These are phyloP conservation scores for Anoplius nigerrimus DNA, from an alignment of 2,888 invertebrate genomes.

Conservation along the genomic window DNA sequence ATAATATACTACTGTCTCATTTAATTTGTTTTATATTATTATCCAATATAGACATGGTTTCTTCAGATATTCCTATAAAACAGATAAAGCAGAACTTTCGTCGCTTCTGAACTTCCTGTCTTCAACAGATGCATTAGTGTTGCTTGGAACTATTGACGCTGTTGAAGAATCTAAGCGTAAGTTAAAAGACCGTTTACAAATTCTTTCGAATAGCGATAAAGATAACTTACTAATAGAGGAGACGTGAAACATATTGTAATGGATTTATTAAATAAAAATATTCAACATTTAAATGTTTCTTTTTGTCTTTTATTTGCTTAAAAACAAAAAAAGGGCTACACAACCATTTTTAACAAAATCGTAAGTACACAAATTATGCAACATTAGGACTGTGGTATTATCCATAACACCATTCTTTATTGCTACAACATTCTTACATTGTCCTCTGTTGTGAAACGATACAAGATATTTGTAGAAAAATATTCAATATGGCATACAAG, in stretches of 20 bases:
- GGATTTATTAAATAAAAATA: not conserved
- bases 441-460: slow-evolving; percentile 18
- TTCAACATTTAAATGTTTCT: slow-evolving; percentile 15
- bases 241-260: too few species aligned
- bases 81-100: slow-evolving; percentile 13
- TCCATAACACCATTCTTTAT: slow-evolving; percentile 2
- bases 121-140: slow-evolving; percentile 35
- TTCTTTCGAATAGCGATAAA: too few species aligned
- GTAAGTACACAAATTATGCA: slow-evolving; percentile 8
- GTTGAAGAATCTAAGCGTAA: slow-evolving; percentile 33
- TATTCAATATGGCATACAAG: slow-evolving; percentile 25
- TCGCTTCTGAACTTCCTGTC: slow-evolving; percentile 36
- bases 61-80: slow-evolving; percentile 29
- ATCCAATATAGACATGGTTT: slow-evolving; percentile 28
- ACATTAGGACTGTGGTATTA: not conserved
- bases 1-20: not conserved
- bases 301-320: slow-evolving; percentile 10
- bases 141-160: slow-evolving; percentile 41
- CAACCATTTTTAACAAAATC: slow-evolving; percentile 21
- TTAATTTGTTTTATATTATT: not conserved
- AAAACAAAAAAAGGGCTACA: slow-evolving; percentile 25
- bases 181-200: slow-evolving; percentile 17
- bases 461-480: slow-evolving; percentile 20
- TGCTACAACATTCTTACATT: not conserved
- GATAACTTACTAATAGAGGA: too few species aligned